Percentiles rank a stretch among this genome's conserved stretches.
Evolutionary conservation across 2,888 invertebrate species (phyloP).

Genomic region (Andrena minutula): DNA sequence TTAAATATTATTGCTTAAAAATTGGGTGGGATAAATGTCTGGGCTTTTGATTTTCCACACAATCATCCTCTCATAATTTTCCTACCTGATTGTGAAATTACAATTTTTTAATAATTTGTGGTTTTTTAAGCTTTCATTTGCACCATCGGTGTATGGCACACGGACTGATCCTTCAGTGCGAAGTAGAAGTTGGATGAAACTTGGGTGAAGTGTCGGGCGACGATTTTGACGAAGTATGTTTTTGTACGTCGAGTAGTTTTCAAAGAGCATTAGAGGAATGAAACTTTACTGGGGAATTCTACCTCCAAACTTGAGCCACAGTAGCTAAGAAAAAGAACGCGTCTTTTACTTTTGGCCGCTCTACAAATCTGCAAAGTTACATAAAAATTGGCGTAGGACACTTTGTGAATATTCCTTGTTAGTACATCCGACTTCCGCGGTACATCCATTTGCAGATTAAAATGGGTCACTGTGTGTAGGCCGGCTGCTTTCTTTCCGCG

Average conservation of each 20-base stretch:
- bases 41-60: too few species aligned
- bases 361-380: not conserved
- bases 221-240: too few species aligned
- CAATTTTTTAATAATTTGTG: too few species aligned
- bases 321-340: not conserved
- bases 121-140: too few species aligned
- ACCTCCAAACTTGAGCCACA: not conserved
- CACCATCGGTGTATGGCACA: too few species aligned
- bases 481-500: conserved; percentile 4
- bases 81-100: too few species aligned
- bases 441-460: not conserved
- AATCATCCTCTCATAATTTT: too few species aligned
- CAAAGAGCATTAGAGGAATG: not conserved
- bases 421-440: not conserved
- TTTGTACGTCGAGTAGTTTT: not conserved
- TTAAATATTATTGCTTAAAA: too few species aligned
- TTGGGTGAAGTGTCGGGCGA: too few species aligned
- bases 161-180: too few species aligned
- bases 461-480: not conserved
- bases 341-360: not conserved
- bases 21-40: too few species aligned
- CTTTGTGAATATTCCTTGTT: not conserved
- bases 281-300: not conserved
- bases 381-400: not conserved
- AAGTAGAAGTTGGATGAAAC: too few species aligned